Conservation (phyloP, 2,113 vertebrate species). For the Dromiciops gliroides region DNA sequence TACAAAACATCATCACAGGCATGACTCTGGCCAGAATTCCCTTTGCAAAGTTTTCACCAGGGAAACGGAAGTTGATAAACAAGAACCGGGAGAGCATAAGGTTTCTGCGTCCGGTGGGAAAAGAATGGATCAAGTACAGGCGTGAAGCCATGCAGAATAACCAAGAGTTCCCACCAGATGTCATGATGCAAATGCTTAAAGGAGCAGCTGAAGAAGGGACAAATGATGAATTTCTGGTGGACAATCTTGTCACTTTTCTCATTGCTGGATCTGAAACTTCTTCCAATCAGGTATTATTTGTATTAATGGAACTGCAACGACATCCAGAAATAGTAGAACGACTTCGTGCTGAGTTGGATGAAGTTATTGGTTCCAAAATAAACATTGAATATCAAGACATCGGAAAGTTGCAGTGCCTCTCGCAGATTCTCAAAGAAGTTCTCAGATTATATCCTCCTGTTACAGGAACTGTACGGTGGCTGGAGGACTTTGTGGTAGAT, state of each 20-base stretch:
- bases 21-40: not conserved
- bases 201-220: constrained; percentile 86
- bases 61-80: constrained; percentile 83
- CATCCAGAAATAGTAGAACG: constrained; percentile 90
- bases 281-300: constrained; percentile 91
- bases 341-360: too few species aligned
- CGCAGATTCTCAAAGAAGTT: too few species aligned
- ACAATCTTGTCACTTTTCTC: constrained; percentile 93
- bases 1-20: not conserved
- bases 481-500: too few species aligned
- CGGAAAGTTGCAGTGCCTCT: too few species aligned
- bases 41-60: constrained; percentile 81
- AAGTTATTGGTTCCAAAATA: too few species aligned
- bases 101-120: constrained; percentile 88
- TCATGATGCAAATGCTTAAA: constrained; percentile 93
- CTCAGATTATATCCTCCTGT: too few species aligned
- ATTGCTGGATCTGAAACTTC: constrained; percentile 95
- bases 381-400: too few species aligned
- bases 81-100: constrained; percentile 85
- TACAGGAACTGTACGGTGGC: too few species aligned
- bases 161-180: constrained; percentile 88
- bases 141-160: constrained; percentile 84
- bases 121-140: constrained; percentile 87
- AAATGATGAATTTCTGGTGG: constrained; percentile 90
- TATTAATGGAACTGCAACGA: constrained; percentile 90